Percentiles rank a stretch among this genome's conserved stretches.
Evolutionary conservation across 2,888 invertebrate genomes (phyloP).

Genomic region (Sisyra nigra): DNA sequence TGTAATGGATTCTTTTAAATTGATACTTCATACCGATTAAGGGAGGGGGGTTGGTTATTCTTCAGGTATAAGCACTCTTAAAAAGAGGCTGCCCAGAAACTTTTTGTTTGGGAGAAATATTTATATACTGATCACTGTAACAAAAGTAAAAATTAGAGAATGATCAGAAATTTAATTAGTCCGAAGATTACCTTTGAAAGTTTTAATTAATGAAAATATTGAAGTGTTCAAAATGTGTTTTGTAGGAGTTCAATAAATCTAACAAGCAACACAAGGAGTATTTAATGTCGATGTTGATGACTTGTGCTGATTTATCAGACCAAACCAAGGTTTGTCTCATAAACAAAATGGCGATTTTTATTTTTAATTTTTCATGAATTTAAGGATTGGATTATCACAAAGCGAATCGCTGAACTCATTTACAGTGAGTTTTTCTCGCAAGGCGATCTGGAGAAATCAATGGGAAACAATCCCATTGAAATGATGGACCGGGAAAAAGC

Average conservation of each 20-base stretch:
- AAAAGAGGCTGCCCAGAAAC: too few species aligned
- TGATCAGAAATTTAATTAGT: too few species aligned
- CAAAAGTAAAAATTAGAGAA: too few species aligned
- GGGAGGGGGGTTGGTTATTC: too few species aligned
- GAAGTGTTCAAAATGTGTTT: constrained; percentile 10
- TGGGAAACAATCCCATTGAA: constrained; percentile 51
- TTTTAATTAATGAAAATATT: constrained; percentile 6
- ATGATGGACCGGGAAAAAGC: constrained; percentile 76
- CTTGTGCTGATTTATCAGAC: constrained; percentile 72
- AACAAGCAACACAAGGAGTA: constrained; percentile 37
- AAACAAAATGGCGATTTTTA: constrained; percentile 40
- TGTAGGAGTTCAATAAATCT: constrained; percentile 19
- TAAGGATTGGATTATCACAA: constrained; percentile 34
- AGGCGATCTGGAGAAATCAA: constrained; percentile 68
- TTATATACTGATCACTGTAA: too few species aligned
- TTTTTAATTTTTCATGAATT: constrained; percentile 5
- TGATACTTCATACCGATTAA: too few species aligned
- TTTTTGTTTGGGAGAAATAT: too few species aligned
- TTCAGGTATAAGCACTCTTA: too few species aligned
- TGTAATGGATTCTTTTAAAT: too few species aligned
- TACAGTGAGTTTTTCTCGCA: constrained; percentile 77
- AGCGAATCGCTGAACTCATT: constrained; percentile 27
- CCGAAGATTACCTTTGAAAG: too few species aligned
- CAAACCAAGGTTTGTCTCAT: constrained; percentile 58
- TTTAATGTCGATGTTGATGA: constrained; percentile 60